These are phyloP conservation scores for Yponomeuta evonymella DNA, from an alignment of 2,888 invertebrate genomes.

Conservation along the genomic window DNA sequence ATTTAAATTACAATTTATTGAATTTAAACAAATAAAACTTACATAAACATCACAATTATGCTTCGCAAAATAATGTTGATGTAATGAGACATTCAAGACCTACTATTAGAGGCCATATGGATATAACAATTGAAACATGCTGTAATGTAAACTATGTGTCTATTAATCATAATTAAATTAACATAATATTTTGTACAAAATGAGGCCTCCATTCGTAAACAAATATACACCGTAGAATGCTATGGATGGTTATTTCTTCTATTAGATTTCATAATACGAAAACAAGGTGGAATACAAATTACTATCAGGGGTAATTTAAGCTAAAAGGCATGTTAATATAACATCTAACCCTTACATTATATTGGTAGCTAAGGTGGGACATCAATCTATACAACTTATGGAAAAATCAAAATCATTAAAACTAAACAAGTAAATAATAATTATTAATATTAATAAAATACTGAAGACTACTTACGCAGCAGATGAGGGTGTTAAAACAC, in stretches of 20 bases:
- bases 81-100: conserved; percentile 45
- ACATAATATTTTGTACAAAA: conserved; percentile 1
- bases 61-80: conserved; percentile 70
- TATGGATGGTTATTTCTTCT: background rate
- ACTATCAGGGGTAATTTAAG: conserved; percentile 12
- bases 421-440: background rate
- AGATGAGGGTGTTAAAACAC: background rate
- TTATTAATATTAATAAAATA: conserved; percentile 13
- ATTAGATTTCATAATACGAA: background rate
- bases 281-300: background rate
- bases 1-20: conserved; percentile 66
- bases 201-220: background rate
- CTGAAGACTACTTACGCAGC: background rate
- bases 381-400: conserved; percentile 40
- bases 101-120: conserved; percentile 14
- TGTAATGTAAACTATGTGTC: conserved; percentile 25
- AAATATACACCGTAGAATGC: background rate
- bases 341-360: conserved; percentile 46
- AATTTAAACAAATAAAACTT: conserved; percentile 69
- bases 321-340: conserved; percentile 20
- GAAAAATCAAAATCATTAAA: conserved; percentile 20
- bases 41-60: conserved; percentile 77
- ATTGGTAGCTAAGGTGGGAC: conserved; percentile 70
- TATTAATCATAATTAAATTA: background rate
- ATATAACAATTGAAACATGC: conserved; percentile 37